A percentile compares a stretch with the other conserved stretches of the same genome.
phyloP scores from a whole-genome alignment of 92 coral and sea anemone genomes.

The Actinostola sp. region DNA sequence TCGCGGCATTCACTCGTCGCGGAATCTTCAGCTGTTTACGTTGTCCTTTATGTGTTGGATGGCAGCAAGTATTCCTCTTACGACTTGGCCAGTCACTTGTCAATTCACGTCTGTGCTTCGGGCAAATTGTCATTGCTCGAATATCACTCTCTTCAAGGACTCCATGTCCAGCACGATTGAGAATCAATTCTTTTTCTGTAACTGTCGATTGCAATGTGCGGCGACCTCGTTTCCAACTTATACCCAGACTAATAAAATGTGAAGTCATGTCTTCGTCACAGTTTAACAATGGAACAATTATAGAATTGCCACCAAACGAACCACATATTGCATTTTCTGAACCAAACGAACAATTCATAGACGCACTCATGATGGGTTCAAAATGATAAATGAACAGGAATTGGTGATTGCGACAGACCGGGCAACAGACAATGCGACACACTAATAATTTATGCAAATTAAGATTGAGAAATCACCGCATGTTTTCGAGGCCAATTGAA shows the following conservation, averaged over 20 bases:
- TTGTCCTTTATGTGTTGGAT: slow-evolving; percentile 39
- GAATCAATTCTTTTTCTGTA: too few species aligned
- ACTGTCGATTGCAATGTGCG: too few species aligned
- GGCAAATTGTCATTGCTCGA: slow-evolving; percentile 26
- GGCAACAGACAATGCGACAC: too few species aligned
- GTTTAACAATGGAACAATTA: slow-evolving; percentile 12
- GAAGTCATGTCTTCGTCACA: slow-evolving; percentile 40
- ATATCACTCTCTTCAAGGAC: not conserved
- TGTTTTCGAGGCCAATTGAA: too few species aligned
- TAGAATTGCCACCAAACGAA: slow-evolving; percentile 28
- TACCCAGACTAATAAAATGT: slow-evolving; percentile 25
- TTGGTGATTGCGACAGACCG: too few species aligned
- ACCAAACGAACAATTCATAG: slow-evolving; percentile 54
- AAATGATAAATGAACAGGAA: too few species aligned
- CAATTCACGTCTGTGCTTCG: slow-evolving; percentile 35
- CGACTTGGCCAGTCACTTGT: slow-evolving; percentile 50
- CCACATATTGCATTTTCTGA: slow-evolving; percentile 45
- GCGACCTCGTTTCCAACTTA: slow-evolving; percentile 14
- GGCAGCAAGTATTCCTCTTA: slow-evolving; percentile 28
- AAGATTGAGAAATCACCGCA: too few species aligned
- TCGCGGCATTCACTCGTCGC: slow-evolving; percentile 11
- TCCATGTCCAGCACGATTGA: slow-evolving; percentile 36
- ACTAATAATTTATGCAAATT: too few species aligned
- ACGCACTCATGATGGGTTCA: too few species aligned
- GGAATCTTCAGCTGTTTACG: slow-evolving; percentile 8